Conservation (phyloP, 2,888 invertebrate species). For the Drosophila neoperkinsi region DNA sequence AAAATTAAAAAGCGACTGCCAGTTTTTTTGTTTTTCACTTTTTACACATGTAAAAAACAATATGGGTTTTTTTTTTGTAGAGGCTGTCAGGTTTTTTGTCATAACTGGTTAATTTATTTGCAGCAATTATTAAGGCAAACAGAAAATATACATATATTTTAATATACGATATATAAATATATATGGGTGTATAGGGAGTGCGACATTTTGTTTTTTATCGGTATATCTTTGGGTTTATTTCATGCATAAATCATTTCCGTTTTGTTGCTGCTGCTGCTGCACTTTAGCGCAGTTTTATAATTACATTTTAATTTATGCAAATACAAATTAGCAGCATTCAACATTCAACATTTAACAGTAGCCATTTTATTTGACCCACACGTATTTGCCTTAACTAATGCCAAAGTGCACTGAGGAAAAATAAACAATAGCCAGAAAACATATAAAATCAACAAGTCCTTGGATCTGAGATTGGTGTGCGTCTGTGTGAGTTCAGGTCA, state of each 20-base stretch:
- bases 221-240: constrained; percentile 67
- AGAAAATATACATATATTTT: constrained; percentile 52
- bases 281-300: constrained; percentile 71
- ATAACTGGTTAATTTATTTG: constrained; percentile 78
- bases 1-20: constrained; percentile 70
- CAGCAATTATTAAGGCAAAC: constrained; percentile 78
- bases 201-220: constrained; percentile 60
- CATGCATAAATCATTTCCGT: constrained; percentile 76
- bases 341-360: background rate
- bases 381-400: constrained; percentile 69
- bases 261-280: constrained; percentile 41
- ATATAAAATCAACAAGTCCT: background rate
- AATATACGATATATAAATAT: constrained; percentile 21
- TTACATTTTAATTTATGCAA: constrained; percentile 81
- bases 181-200: constrained; percentile 17
- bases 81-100: constrained; percentile 44
- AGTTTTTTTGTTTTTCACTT: constrained; percentile 2
- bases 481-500: constrained; percentile 3
- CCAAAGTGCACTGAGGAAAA: constrained; percentile 43
- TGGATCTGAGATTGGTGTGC: background rate
- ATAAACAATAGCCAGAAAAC: constrained; percentile 23
- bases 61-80: constrained; percentile 1
- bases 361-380: constrained; percentile 15
- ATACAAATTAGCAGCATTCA: constrained; percentile 68
- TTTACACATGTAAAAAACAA: constrained; percentile 2